These are phyloP conservation scores for Vultur gryphus DNA, from an alignment of 2,797 vertebrate genomes.

Conservation along the genomic window DNA sequence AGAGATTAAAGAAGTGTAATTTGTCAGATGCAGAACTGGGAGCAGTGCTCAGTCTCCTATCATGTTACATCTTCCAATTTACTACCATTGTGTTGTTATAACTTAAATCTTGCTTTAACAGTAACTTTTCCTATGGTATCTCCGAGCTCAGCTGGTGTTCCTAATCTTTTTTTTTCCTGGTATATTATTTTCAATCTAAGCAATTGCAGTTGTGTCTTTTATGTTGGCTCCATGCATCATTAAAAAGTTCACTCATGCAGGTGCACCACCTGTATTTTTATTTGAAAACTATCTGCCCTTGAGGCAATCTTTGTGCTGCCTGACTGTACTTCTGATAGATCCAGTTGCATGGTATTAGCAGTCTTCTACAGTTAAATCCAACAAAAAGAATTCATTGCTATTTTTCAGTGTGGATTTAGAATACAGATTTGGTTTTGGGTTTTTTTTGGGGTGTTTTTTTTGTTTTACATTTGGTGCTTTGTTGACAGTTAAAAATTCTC, in stretches of 20 bases:
- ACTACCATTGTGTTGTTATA: background rate
- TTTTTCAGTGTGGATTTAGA: background rate
- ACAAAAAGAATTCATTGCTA: background rate
- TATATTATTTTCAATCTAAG: background rate
- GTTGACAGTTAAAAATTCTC: background rate
- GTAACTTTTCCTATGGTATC: slow-evolving; percentile 9
- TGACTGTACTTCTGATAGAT: background rate
- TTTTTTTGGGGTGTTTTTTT: too few relatives aligned
- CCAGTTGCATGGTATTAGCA: background rate
- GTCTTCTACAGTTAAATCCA: background rate
- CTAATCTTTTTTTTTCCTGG: background rate
- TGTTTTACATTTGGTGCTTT: background rate
- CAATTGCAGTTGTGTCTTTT: background rate
- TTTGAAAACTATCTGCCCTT: background rate
- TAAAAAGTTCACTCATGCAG: background rate
- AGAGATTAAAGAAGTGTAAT: slow-evolving; percentile 1
- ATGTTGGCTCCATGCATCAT: background rate
- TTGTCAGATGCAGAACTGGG: slow-evolving; percentile 13
- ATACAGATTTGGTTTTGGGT: background rate
- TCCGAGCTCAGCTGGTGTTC: slow-evolving; percentile 17
- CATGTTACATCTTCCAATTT: slow-evolving; percentile 31
- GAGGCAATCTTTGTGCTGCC: slow-evolving; percentile 5
- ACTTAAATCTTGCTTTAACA: background rate
- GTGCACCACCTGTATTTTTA: background rate
- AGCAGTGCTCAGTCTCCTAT: background rate